Conservation (phyloP, 2,113 vertebrate genomes). For the Baryphthengus martii region DNA sequence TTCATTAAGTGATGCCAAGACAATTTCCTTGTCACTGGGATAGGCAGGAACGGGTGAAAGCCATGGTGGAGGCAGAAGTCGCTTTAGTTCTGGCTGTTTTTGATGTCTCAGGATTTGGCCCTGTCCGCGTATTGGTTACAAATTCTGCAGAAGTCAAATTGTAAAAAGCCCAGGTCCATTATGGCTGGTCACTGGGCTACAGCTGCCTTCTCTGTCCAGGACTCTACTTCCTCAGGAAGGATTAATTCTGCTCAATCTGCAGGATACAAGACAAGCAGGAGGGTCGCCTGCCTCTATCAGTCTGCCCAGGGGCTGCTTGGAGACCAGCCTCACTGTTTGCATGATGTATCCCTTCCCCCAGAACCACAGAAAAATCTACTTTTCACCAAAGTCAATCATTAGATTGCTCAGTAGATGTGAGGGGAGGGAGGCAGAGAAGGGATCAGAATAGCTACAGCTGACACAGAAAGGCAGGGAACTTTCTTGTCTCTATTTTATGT, state of each 20-base stretch:
- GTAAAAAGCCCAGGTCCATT: neutral
- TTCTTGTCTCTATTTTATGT: neutral
- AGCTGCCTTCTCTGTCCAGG: neutral
- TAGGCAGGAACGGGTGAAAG: neutral
- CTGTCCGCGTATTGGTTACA: neutral
- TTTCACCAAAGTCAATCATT: neutral
- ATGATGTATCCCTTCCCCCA: neutral
- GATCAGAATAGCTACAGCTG: neutral
- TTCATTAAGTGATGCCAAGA: neutral
- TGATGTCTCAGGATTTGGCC: neutral
- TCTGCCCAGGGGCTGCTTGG: neutral
- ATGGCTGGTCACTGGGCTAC: neutral
- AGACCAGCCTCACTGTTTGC: neutral
- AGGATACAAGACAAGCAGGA: neutral
- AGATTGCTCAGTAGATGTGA: neutral
- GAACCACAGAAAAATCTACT: neutral
- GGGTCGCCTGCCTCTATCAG: neutral
- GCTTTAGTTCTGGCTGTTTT: accelerated
- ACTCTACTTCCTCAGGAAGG: neutral
- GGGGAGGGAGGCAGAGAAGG: neutral
- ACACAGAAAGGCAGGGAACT: neutral
- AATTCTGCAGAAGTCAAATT: neutral
- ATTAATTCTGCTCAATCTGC: neutral
- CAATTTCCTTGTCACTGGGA: neutral
- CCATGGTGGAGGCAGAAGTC: accelerated